A percentile compares a stretch with the other conserved stretches of the same genome.
phyloP scores from a whole-genome alignment of 2,797 vertebrate species.

The Semaprochilodus insignis region DNA sequence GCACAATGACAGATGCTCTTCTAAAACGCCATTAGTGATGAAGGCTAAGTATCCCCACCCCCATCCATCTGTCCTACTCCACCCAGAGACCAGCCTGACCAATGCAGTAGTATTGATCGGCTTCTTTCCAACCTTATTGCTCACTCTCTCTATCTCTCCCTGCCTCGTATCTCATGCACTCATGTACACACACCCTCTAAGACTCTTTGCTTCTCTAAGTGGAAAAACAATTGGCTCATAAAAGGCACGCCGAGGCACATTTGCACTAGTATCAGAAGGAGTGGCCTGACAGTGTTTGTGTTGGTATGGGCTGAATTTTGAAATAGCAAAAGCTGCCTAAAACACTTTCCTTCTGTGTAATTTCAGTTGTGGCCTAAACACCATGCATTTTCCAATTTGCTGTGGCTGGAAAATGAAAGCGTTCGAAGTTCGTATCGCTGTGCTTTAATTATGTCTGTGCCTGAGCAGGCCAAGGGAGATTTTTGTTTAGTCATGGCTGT shows the following conservation, averaged over 20 bases:
- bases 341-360: background rate
- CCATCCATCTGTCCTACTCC: constrained; percentile 36
- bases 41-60: constrained; percentile 39
- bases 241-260: background rate
- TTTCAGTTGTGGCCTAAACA: background rate
- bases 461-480: background rate
- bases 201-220: constrained; percentile 4
- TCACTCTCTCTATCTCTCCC: constrained; percentile 41
- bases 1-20: constrained; percentile 32
- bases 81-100: constrained; percentile 49
- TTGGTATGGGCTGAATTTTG: background rate
- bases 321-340: background rate
- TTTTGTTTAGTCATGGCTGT: background rate
- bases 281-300: background rate
- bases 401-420: background rate
- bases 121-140: constrained; percentile 27
- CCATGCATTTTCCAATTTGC: constrained; percentile 5
- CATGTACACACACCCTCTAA: constrained; percentile 2
- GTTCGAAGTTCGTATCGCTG: too few relatives aligned
- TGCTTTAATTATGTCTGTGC: constrained; percentile 4
- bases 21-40: constrained; percentile 42
- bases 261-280: background rate
- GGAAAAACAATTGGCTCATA: constrained; percentile 30
- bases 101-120: constrained; percentile 56
- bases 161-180: constrained; percentile 27